Conservation (phyloP, 1,140 invertebrate genomes). For the Odontomachus brunneus region DNA sequence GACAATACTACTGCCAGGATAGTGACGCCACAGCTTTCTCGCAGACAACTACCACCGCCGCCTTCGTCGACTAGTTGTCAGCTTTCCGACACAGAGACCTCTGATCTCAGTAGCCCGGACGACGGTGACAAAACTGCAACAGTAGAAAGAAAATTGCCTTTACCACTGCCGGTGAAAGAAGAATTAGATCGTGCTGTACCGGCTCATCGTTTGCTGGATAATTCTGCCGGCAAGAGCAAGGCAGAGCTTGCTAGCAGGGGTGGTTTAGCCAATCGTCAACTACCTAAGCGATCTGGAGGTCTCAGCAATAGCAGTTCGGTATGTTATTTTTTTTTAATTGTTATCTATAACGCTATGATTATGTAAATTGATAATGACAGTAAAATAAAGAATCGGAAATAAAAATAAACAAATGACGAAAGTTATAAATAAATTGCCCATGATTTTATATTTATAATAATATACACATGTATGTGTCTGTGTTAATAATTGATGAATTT, state of each 20-base stretch:
- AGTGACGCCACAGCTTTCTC: conserved; percentile 90
- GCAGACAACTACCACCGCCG: conserved; percentile 89
- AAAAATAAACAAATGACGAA: background rate
- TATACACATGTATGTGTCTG: background rate
- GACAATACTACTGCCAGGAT: conserved; percentile 90
- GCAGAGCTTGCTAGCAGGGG: conserved; percentile 93
- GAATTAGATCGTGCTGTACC: conserved; percentile 95
- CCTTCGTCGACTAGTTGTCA: conserved; percentile 86
- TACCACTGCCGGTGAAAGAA: conserved; percentile 88
- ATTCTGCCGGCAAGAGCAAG: conserved; percentile 94
- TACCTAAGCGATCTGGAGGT: conserved; percentile 85
- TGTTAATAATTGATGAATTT: conserved; percentile 1
- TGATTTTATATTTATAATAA: conserved; percentile 22
- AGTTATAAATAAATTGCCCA: conserved; percentile 8
- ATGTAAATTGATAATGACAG: no score
- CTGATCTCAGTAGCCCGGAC: conserved; percentile 89
- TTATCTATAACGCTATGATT: no score
- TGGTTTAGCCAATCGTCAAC: conserved; percentile 85
- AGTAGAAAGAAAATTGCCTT: conserved; percentile 90
- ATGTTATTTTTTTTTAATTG: conserved; percentile 72
- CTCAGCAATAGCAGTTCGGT: conserved; percentile 90
- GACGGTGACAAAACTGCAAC: conserved; percentile 91
- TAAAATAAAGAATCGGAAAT: background rate
- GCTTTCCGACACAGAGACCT: conserved; percentile 90
- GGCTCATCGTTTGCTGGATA: conserved; percentile 93